Percentiles rank a stretch among this genome's conserved stretches.
phyloP scores from a whole-genome alignment of 2,888 invertebrate genomes.

The Amiota mariae region DNA sequence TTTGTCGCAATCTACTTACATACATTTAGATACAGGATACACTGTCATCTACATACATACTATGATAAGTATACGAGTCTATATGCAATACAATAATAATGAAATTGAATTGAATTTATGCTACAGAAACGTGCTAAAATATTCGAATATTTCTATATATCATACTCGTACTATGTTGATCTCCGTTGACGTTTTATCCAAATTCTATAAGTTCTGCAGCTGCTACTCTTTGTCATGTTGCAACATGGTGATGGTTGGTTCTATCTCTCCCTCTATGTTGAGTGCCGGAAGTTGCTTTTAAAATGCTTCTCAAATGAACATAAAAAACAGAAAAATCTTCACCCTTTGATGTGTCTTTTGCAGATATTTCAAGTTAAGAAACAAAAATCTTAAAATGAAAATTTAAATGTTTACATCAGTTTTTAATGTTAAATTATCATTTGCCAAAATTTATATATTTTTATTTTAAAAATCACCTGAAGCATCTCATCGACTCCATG shows the following conservation, averaged over 20 bases:
- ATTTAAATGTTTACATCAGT: too few relatives aligned
- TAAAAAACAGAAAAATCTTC: neutral
- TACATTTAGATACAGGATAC: neutral
- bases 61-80: too few relatives aligned
- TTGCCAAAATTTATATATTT: too few relatives aligned
- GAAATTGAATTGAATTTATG: slow-evolving; percentile 22
- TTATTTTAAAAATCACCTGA: too few relatives aligned
- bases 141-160: neutral
- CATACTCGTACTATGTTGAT: neutral
- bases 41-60: neutral
- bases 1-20: neutral
- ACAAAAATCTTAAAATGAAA: neutral
- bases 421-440: too few relatives aligned
- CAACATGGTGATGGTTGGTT: neutral
- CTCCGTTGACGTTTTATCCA: neutral
- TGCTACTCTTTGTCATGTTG: neutral
- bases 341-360: neutral
- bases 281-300: slow-evolving; percentile 26
- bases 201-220: too few relatives aligned
- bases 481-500: too few relatives aligned
- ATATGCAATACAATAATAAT: slow-evolving; percentile 5
- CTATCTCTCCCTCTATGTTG: neutral
- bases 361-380: neutral
- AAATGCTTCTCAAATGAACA: neutral
- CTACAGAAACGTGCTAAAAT: slow-evolving; percentile 18